Conservation (phyloP, 2,888 invertebrate species). For the Leptarthrus brevirostris region DNA sequence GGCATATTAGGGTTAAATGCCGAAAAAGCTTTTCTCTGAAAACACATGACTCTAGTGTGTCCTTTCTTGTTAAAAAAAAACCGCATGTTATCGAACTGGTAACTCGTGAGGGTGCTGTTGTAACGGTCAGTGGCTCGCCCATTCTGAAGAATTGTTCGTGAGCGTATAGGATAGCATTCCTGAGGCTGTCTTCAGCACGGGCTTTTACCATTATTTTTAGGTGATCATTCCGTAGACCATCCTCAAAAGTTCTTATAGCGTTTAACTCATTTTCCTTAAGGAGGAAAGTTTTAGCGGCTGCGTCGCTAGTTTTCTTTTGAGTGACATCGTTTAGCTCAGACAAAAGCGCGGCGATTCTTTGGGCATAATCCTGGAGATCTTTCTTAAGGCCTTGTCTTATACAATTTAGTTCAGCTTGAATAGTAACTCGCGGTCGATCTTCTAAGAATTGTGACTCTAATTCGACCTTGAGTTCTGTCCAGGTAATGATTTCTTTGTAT, state of each 20-base stretch:
- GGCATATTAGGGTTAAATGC: background rate
- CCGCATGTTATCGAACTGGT: background rate
- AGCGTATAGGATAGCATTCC: background rate
- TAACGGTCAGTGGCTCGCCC: background rate
- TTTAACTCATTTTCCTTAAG: background rate
- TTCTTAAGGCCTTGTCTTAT: too few species aligned
- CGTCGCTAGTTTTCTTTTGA: too few species aligned
- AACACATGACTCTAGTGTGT: too few species aligned
- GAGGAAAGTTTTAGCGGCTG: background rate
- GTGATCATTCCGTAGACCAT: background rate
- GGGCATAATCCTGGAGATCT: too few species aligned
- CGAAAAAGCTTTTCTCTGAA: background rate
- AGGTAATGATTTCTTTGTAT: too few species aligned
- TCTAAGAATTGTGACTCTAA: too few species aligned
- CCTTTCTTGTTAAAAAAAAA: background rate
- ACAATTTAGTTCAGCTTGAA: too few species aligned
- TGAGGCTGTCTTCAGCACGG: background rate
- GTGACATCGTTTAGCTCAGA: too few species aligned
- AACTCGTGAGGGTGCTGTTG: background rate
- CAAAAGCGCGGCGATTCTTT: too few species aligned
- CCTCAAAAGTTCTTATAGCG: constrained; percentile 5
- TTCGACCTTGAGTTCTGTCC: too few species aligned
- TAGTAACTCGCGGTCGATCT: too few species aligned
- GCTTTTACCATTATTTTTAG: background rate
- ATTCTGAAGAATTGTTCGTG: background rate